Percentiles rank a stretch among this genome's conserved stretches.
These are phyloP conservation scores for Drosophila setosimentum DNA, from an alignment of 2,888 invertebrate species.

Conservation along the genomic window DNA sequence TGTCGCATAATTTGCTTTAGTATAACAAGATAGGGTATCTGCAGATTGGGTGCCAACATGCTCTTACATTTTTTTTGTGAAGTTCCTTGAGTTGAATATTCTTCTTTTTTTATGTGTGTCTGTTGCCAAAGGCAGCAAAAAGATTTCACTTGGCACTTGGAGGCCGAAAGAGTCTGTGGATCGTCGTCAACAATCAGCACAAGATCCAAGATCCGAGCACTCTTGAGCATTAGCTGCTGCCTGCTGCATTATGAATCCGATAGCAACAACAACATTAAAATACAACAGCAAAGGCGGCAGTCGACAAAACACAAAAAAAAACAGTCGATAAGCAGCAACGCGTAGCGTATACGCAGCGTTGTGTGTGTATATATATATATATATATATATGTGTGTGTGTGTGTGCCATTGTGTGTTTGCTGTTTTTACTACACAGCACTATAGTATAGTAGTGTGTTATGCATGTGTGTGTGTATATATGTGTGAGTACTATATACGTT, in stretches of 20 bases:
- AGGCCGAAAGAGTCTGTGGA: constrained; percentile 30
- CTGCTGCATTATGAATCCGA: constrained; percentile 51
- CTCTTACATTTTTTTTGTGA: neutral
- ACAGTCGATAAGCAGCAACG: constrained; percentile 53
- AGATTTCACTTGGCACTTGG: constrained; percentile 40
- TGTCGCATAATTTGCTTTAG: neutral
- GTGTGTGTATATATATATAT: constrained; percentile 26
- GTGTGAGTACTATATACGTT: constrained; percentile 68
- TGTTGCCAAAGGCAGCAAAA: constrained; percentile 31
- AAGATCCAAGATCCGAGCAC: constrained; percentile 41
- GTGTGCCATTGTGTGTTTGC: constrained; percentile 38
- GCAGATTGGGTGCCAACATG: too few relatives aligned
- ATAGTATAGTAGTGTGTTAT: constrained; percentile 34
- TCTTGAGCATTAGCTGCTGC: constrained; percentile 59
- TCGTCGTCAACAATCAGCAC: constrained; percentile 36
- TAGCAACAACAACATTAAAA: constrained; percentile 27
- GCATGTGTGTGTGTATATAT: neutral
- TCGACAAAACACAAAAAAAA: constrained; percentile 5
- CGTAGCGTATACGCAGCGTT: constrained; percentile 76
- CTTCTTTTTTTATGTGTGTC: constrained; percentile 15
- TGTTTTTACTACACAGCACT: constrained; percentile 68
- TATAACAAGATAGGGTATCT: constrained; percentile 25
- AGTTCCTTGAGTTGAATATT: constrained; percentile 28
- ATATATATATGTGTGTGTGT: constrained; percentile 35
- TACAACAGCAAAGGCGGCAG: constrained; percentile 11